Evolutionary conservation across 1,140 invertebrate genomes (phyloP), one percentile per base, ranked within the genome.

Genomic region (Brachionus paranguensis): DNA sequence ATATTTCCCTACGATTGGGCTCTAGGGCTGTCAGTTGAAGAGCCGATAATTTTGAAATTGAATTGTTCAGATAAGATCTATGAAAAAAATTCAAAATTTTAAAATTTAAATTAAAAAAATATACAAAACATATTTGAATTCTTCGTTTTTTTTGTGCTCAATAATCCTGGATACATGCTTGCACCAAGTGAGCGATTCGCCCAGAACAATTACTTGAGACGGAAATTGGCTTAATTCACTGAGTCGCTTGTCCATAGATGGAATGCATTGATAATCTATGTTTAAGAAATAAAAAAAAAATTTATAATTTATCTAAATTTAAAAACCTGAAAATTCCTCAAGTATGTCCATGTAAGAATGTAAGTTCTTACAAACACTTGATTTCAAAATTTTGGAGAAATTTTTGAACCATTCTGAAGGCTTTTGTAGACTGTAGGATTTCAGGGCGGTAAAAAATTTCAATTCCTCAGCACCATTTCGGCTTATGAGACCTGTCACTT

Each of bases 381-480:
- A 87, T 74, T 88, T 88, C 87, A 88, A 88, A 45, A 86, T 85
- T 27, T 85, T 78, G 64, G 88, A 87, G 2, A 89, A 81, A 65
- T 83, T 85, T 24, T 86, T 83, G 76, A 89, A 85, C 89, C 89
- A 89, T 72, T 86, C 86, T 1, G 87, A 87, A 7, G 87, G 87
- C 53, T 85, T 83, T 8, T 81, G 78, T 1, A 68, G 43, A 33
- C 86, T 74, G 37, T 85, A 83, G 1, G 88, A 86, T 84, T 87
- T 85, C 6, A 89, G 84, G 20, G 85, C 70, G 1, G 85, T 86
- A 81, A 86, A 86, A 76, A 89, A 86, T 7, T 84, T 85, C 17
- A 89, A 76, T 72, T 88, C 86, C 74, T 89, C 89, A 14, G 17
- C 27, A 7, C 86, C 87, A 50, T 86, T 76, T 4, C 74, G 78